Percentiles rank a stretch among this genome's conserved stretches.
Evolutionary conservation across 35 echinoderm and acorn worm species (phyloP).

Genomic region (Ophiothrix spiculata): DNA sequence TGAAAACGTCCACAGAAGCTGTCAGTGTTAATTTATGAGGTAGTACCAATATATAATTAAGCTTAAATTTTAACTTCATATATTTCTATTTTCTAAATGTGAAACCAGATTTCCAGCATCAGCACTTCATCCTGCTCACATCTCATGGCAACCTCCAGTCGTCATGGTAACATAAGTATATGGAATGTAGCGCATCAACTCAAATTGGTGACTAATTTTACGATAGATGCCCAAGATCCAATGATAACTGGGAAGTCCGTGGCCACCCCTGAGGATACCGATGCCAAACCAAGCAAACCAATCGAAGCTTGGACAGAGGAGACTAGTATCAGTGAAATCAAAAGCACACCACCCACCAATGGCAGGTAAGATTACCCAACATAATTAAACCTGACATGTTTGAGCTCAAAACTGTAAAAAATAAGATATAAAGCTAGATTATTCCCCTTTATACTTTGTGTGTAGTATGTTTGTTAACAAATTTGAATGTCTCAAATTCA

Average conservation of each 20-base stretch:
- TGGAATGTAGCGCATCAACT: slow-evolving; percentile 95
- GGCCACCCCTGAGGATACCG: background rate
- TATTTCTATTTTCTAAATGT: background rate
- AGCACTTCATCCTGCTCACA: slow-evolving; percentile 56
- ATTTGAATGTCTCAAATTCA: too few relatives aligned
- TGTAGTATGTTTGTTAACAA: too few relatives aligned
- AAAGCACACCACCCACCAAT: slow-evolving; percentile 11
- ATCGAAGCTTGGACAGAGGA: slow-evolving; percentile 51
- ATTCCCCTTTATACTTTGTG: too few relatives aligned
- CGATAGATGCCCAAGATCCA: slow-evolving; percentile 48
- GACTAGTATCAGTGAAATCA: slow-evolving; percentile 33
- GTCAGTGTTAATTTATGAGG: background rate
- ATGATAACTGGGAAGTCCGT: slow-evolving; percentile 34
- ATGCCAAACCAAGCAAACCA: background rate
- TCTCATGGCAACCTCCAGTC: slow-evolving; percentile 78
- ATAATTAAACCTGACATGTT: too few relatives aligned
- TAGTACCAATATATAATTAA: background rate
- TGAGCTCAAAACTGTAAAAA: too few relatives aligned
- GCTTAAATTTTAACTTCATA: too few relatives aligned
- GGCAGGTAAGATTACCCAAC: slow-evolving; percentile 24
- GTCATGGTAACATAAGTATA: slow-evolving; percentile 78
- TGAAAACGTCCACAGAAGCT: background rate
- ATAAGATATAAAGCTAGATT: too few relatives aligned
- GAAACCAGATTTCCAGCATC: slow-evolving; percentile 75
- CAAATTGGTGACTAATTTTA: slow-evolving; percentile 61